A percentile compares a stretch with the other conserved stretches of the same genome.
Evolutionary conservation across 2,888 invertebrate genomes (phyloP).

Genomic region (Hydraecia micacea): DNA sequence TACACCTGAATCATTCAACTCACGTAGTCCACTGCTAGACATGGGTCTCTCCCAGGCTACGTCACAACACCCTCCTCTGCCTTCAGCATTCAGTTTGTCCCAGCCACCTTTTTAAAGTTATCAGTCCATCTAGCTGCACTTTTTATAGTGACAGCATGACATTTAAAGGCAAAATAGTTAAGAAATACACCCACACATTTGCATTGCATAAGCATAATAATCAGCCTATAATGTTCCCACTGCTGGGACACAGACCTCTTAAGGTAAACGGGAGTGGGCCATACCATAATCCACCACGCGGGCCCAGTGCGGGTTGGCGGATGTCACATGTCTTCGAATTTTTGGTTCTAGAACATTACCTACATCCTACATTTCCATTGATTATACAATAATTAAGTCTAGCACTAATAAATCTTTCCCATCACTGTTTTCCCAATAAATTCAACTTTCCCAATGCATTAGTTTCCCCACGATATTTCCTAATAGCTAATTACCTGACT

Average conservation of each 20-base stretch:
- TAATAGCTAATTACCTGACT: conserved; percentile 34
- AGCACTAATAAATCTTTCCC: conserved; percentile 15
- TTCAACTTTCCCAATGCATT: conserved; percentile 20
- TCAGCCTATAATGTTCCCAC: neutral
- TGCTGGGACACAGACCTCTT: neutral
- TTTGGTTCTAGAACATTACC: neutral
- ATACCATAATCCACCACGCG: neutral
- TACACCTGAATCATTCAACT: no score
- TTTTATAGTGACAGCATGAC: no score
- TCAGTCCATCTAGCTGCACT: no score
- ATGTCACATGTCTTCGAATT: neutral
- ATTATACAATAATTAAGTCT: neutral
- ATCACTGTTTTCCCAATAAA: conserved; percentile 12
- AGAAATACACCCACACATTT: no score
- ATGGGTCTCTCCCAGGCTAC: no score
- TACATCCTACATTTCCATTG: no score
- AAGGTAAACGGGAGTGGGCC: neutral
- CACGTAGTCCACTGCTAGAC: no score
- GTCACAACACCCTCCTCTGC: no score
- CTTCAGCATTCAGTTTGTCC: no score
- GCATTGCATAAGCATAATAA: no score
- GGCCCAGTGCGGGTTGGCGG: neutral
- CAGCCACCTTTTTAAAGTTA: no score
- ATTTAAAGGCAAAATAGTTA: no score
- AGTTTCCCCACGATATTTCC: conserved; percentile 22